Conservation (phyloP, 2,113 vertebrate species). For the Aptenodytes forsteri region DNA sequence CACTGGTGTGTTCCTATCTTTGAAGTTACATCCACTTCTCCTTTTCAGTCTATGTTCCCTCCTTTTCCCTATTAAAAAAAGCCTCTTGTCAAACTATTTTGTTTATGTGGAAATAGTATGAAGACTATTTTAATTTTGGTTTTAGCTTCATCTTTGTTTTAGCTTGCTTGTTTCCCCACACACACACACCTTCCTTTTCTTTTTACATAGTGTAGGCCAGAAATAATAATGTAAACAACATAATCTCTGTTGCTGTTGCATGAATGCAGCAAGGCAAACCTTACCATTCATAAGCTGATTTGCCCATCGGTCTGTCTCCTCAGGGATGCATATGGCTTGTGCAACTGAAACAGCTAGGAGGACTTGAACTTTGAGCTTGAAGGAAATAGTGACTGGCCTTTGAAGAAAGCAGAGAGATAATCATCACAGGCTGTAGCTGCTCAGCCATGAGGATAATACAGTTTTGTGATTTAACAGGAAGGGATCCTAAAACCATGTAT, state of each 20-base stretch:
- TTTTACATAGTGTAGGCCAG: not conserved
- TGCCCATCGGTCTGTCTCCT: not conserved
- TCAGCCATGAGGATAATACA: not conserved
- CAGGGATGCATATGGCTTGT: not conserved
- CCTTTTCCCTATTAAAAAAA: not conserved
- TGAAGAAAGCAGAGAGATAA: not conserved
- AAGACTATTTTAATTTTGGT: conserved; percentile 7
- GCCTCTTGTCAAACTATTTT: conserved; percentile 8
- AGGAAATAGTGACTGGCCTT: not conserved
- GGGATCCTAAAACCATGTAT: not conserved
- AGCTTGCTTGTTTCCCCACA: not conserved
- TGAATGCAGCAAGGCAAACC: not conserved
- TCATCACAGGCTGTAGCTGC: not conserved
- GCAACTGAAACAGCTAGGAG: not conserved
- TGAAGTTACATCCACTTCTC: conserved; percentile 59
- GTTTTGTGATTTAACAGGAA: not conserved
- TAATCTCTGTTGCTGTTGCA: not conserved
- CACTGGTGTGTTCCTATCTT: conserved; percentile 61
- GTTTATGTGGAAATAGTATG: conserved; percentile 24
- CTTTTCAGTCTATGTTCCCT: not conserved
- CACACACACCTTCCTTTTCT: not conserved
- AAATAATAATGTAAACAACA: conserved; percentile 29
- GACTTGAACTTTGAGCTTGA: not conserved
- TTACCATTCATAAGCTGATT: not conserved
- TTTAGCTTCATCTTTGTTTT: conserved; percentile 55